Conservation (phyloP, 1,140 invertebrate species). For the Zaprionus ornatus region DNA sequence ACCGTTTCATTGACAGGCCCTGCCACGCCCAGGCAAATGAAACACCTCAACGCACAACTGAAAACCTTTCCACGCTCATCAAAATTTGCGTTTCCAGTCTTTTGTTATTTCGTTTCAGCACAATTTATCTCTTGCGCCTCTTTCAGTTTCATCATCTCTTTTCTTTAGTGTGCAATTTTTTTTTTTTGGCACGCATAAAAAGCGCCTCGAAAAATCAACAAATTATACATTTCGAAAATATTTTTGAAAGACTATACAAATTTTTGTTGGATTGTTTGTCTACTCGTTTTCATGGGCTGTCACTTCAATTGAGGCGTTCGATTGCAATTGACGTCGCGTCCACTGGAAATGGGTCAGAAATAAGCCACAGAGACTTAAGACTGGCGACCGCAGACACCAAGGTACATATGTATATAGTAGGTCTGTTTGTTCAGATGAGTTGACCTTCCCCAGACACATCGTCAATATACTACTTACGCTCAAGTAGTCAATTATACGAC, state of each 20-base stretch:
- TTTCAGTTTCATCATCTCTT: constrained; percentile 52
- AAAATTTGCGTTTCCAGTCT: constrained; percentile 33
- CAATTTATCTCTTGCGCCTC: constrained; percentile 27
- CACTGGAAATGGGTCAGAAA: constrained; percentile 60
- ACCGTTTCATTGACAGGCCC: constrained; percentile 50
- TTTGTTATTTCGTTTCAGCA: constrained; percentile 53
- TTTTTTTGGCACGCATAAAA: constrained; percentile 29
- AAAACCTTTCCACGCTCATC: constrained; percentile 61
- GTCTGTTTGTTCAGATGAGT: constrained; percentile 40
- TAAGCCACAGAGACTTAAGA: constrained; percentile 23
- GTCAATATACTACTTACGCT: constrained; percentile 9
- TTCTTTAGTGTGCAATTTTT: constrained; percentile 29
- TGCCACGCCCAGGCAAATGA: constrained; percentile 44
- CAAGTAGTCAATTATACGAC: constrained; percentile 33
- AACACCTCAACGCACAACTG: constrained; percentile 3
- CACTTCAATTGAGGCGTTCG: constrained; percentile 66
- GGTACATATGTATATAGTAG: no score
- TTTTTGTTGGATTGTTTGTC: constrained; percentile 61
- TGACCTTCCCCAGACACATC: constrained; percentile 51
- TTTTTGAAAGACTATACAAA: constrained; percentile 62
- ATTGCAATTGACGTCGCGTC: constrained; percentile 68
- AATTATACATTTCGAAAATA: constrained; percentile 11
- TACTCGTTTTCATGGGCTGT: constrained; percentile 75
- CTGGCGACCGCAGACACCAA: background rate
- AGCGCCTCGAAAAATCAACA: constrained; percentile 27